Evolutionary conservation across 2,113 vertebrate species (phyloP), one percentile per base, ranked within the genome.

Genomic region (Psilopsiagon aymara): DNA sequence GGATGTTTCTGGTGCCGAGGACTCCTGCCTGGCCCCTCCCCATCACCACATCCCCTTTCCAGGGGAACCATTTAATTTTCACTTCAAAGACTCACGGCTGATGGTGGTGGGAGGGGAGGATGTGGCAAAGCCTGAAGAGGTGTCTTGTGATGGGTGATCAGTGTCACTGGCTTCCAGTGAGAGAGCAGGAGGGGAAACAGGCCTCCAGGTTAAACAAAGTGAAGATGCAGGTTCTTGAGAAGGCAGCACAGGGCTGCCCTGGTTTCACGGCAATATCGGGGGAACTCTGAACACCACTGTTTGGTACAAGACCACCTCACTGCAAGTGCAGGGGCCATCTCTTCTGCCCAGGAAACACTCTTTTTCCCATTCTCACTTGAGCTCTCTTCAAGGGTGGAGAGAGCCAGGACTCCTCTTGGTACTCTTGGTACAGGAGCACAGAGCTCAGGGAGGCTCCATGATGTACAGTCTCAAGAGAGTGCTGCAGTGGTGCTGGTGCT

Each of bases 381-480:
- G 5, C 5, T 55, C 6, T 69, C 27, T 52, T 25, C 11, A 66
- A 24, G 17, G 41, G 14, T 19, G 33, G 60, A 73, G 55, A 23
- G 73, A 81, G 17, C 33, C 52, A 80, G 35, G 33, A 62, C 46
- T 70, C 29, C 55, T 78, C 80, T 37, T 39, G 52, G 37, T 25
- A 63, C 47, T 75, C 77, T 33, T 43, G 60, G 46, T 25, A 67
- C 4, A 15, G 60, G 37, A 37, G 39, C 0, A 1, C 35, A 71
- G 33, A 77, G 41, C 59, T 82, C 73, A 53, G 0, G 5, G 66
- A 35, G 62, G 66, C 47, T 47, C 13, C 0, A 0, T 3, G 64
- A 64, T 0, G 0, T 6, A 4, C 0, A 21, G n/a, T 35, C 47
- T 86, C 62, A 24, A 29, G 1, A 14, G 51, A 49, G 24, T 8